Percentiles rank a stretch among this genome's conserved stretches.
phyloP scores from a whole-genome alignment of 23 tunicate genomes.

The Diplosoma virens region DNA sequence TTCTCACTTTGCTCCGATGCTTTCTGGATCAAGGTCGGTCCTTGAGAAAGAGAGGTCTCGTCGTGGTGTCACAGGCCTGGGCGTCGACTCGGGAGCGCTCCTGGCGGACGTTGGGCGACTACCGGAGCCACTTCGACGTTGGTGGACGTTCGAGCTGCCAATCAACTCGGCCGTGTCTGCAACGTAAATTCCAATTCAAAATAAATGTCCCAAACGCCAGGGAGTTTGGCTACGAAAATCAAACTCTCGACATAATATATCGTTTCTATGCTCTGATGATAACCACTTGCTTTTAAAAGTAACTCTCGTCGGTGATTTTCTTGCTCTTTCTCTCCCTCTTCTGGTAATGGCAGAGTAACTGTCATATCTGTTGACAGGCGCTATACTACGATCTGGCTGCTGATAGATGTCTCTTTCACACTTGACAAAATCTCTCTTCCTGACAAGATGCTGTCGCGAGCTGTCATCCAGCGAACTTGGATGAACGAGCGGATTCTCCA shows the following conservation, averaged over 20 bases:
- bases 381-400: neutral
- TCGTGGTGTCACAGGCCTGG: constrained; percentile 48
- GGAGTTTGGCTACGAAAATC: too few relatives aligned
- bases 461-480: neutral
- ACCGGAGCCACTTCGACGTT: constrained; percentile 24
- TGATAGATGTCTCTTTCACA: constrained; percentile 4
- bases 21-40: constrained; percentile 29
- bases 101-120: constrained; percentile 64
- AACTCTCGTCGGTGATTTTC: constrained; percentile 22
- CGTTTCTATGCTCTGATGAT: too few relatives aligned
- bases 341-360: neutral
- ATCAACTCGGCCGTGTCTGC: constrained; percentile 62
- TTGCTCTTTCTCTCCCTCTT: constrained; percentile 27
- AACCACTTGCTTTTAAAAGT: constrained; percentile 54
- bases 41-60: constrained; percentile 60
- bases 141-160: constrained; percentile 23
- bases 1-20: neutral
- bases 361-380: neutral
- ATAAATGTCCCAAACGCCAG: too few relatives aligned
- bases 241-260: too few relatives aligned
- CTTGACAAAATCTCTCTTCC: neutral
- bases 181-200: too few relatives aligned
- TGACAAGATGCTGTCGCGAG: neutral
- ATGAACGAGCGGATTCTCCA: neutral
- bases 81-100: constrained; percentile 49